phyloP scores from a whole-genome alignment of 2,797 vertebrate genomes.

The Macropus fuliginosus region DNA sequence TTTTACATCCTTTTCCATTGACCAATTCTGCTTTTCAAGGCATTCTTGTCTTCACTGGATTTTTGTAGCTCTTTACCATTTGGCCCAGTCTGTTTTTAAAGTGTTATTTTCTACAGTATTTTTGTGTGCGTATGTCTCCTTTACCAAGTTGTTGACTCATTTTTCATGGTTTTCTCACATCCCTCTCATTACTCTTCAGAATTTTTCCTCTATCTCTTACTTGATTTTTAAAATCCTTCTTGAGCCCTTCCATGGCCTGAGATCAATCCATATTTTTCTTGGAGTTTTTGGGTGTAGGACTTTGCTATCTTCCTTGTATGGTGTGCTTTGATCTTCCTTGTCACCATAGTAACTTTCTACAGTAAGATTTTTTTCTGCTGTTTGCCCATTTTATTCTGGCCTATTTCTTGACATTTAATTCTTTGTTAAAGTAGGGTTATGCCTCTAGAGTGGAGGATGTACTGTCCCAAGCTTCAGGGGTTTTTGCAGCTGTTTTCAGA shows the following conservation, averaged over 20 bases:
- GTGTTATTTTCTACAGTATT: background rate
- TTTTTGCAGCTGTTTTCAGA: background rate
- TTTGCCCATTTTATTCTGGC: too few species aligned
- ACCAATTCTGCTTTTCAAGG: slow-evolving; percentile 23
- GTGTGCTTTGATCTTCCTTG: background rate
- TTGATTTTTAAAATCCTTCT: background rate
- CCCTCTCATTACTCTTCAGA: too few species aligned
- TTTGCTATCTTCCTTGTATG: background rate
- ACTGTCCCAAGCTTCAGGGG: background rate
- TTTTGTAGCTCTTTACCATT: background rate
- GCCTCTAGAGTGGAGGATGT: background rate
- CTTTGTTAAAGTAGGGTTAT: background rate
- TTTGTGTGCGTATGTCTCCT: too few species aligned
- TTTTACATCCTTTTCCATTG: background rate
- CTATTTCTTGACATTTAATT: too few species aligned
- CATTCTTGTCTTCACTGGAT: background rate
- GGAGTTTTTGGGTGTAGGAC: too few species aligned
- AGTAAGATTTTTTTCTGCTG: too few species aligned
- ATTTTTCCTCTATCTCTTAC: background rate
- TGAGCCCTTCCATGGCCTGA: background rate
- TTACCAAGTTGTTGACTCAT: too few species aligned
- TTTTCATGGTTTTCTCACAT: too few species aligned
- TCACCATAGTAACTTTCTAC: background rate
- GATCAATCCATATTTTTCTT: too few species aligned
- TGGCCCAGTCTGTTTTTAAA: background rate